Evolutionary conservation across 2,888 invertebrate genomes (phyloP).

Genomic region (Tigriopus californicus): DNA sequence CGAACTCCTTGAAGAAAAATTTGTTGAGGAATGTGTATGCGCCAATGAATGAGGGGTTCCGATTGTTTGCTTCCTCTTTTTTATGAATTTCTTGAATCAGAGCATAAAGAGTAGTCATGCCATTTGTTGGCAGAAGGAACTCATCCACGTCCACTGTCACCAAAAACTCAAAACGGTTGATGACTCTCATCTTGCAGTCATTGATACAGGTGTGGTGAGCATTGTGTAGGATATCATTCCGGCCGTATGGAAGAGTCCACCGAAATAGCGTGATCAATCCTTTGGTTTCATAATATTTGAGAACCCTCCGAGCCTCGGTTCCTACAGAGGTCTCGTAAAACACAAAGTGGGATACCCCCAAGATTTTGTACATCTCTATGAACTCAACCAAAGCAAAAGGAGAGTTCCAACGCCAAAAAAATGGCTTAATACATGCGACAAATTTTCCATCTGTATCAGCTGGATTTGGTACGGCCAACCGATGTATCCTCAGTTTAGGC

Average conservation of each 20-base stretch:
- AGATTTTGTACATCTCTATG: conserved; percentile 31
- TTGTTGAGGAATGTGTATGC: too few relatives aligned
- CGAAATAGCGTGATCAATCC: conserved; percentile 27
- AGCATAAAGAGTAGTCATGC: too few relatives aligned
- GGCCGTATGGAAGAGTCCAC: conserved; percentile 26
- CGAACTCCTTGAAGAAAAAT: too few relatives aligned
- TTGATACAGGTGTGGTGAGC: conserved; percentile 25
- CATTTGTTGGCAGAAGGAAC: conserved; percentile 23
- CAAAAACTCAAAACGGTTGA: conserved; percentile 24
- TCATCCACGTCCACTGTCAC: conserved; percentile 25
- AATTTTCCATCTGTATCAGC: too few relatives aligned
- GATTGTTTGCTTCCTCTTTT: too few relatives aligned
- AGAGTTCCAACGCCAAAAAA: too few relatives aligned
- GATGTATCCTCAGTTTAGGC: too few relatives aligned
- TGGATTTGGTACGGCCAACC: too few relatives aligned
- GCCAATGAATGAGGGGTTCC: too few relatives aligned
- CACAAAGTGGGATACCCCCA: conserved; percentile 32
- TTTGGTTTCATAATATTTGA: conserved; percentile 26
- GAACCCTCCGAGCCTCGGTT: conserved; percentile 26
- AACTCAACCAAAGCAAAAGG: conserved; percentile 32
- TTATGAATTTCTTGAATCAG: too few relatives aligned
- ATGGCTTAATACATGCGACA: too few relatives aligned
- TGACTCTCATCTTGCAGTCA: conserved; percentile 25
- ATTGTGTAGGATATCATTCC: conserved; percentile 27
- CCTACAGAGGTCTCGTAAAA: conserved; percentile 31